Base-by-base conservation (phyloP, 2,113 vertebrate genomes). In the Apeltes quadracus region DNA sequence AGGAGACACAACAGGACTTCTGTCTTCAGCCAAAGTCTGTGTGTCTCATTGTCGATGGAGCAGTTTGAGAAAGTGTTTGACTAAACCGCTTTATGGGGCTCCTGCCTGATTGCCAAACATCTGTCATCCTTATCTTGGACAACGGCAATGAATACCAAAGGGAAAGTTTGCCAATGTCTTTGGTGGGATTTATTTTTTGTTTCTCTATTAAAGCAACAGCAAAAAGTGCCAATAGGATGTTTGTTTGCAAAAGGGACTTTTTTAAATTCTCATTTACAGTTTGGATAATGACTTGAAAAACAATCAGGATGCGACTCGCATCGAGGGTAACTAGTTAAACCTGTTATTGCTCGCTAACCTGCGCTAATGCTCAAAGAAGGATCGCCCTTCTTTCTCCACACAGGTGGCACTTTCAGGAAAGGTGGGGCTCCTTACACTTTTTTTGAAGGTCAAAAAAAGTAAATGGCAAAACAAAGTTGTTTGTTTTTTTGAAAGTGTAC, bases 221-320 rank as follows among this genome's bases (percentile, higher is more conserved):
- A 72, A 56, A 65, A 74, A 27, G 55, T 87, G 68, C 71, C 58
- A 76, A 76, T 39, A 50, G 46, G 41, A 56, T 14, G 7, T 56
- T 25, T 66, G 36, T 77, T 62, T 78, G 46, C 70, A 46, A 69
- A 51, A 1, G 39, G 69, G 66, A 76, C 22, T 43, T 72, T 7
- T 46, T 48, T 2, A 11, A 9, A 25, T 46, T 46, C 20, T 56
- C 32, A 10, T 59, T 66, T 53, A 53, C 46, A 44, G 15, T 78
- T 69, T 81, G 76, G 76, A 78, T 72, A 77, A 88, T 83, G 69
- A 90, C 84, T 88, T 89, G 84, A 89, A 90, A 78, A 75, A 89
- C 48, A 68, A 76, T 68, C 8, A 43, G 69, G 48, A 4, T 23
- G 4, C 44, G 41, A 63, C 34, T 58, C 74, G 68, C 1, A 44